Evolutionary conservation across 2,888 invertebrate species (phyloP).

Genomic region (Parnassius orleans): DNA sequence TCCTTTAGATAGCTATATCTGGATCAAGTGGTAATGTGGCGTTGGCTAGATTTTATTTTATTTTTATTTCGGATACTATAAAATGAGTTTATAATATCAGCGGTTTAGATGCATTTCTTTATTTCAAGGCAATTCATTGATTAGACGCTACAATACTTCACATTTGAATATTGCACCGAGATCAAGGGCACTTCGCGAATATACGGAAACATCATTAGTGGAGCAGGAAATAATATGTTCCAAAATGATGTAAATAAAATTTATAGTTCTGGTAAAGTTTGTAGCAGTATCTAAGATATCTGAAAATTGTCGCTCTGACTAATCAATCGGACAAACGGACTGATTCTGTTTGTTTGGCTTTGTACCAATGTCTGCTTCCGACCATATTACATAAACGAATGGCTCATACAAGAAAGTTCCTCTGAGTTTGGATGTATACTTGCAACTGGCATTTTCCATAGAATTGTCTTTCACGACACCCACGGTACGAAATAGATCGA

Average conservation of each 20-base stretch:
- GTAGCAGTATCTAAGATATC: not conserved
- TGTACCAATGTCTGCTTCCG: too few relatives aligned
- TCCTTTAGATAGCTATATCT: slow-evolving; percentile 38
- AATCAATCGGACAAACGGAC: too few relatives aligned
- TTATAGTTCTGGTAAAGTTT: slow-evolving; percentile 18
- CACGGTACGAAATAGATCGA: too few relatives aligned
- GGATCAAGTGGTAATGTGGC: slow-evolving; percentile 25
- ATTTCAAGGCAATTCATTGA: slow-evolving; percentile 24
- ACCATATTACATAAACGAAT: too few relatives aligned
- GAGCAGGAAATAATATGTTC: slow-evolving; percentile 10
- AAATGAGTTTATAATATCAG: slow-evolving; percentile 14
- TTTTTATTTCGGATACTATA: slow-evolving; percentile 23
- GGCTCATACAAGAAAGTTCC: too few relatives aligned
- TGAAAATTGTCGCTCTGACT: too few relatives aligned
- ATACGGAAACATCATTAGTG: slow-evolving; percentile 10
- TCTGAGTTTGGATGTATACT: too few relatives aligned
- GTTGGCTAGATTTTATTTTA: slow-evolving; percentile 27
- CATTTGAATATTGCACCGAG: slow-evolving; percentile 18
- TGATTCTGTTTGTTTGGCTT: too few relatives aligned
- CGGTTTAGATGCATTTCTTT: slow-evolving; percentile 18
- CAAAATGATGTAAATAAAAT: slow-evolving; percentile 6
- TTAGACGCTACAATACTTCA: slow-evolving; percentile 5
- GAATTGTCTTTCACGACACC: too few relatives aligned
- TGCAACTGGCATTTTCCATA: too few relatives aligned
- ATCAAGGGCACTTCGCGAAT: slow-evolving; percentile 15